These are phyloP conservation scores for Alouatta palliata DNA, from an alignment of 2,113 vertebrate species.

Conservation along the genomic window DNA sequence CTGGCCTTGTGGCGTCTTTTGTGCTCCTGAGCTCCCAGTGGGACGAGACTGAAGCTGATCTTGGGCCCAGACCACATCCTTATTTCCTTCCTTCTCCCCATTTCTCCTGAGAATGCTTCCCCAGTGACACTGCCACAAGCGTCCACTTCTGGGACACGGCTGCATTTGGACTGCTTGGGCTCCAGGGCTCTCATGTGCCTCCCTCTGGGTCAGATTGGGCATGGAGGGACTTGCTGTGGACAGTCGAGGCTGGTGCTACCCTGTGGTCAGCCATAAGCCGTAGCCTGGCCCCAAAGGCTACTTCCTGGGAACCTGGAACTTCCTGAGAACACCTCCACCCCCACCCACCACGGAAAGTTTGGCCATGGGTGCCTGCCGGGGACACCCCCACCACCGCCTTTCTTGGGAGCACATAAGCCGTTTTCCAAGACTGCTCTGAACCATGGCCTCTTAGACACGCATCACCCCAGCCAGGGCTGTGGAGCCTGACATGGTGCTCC, in stretches of 20 bases:
- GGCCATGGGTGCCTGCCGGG: neutral
- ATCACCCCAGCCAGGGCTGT: neutral
- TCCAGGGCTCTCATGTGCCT: neutral
- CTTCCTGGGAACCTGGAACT: neutral
- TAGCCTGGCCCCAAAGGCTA: neutral
- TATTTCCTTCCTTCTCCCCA: neutral
- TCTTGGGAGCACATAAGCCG: neutral
- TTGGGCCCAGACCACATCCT: neutral
- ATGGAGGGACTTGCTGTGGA: neutral
- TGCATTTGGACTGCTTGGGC: neutral
- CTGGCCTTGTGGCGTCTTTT: too few species aligned
- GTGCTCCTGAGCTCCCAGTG: neutral
- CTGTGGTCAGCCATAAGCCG: fast-evolving
- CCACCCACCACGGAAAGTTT: neutral
- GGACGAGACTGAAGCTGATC: neutral
- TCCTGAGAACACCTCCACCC: neutral
- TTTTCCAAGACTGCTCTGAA: conserved; percentile 51
- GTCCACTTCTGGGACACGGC: neutral
- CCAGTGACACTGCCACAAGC: neutral
- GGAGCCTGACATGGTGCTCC: conserved; percentile 24
- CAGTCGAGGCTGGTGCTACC: neutral
- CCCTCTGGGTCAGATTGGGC: neutral
- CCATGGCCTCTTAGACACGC: conserved; percentile 61
- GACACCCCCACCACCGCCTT: neutral
- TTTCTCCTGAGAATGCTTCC: neutral